These are phyloP conservation scores for Phylloscopus whistleri DNA, from an alignment of 2,113 vertebrate species.

Conservation along the genomic window DNA sequence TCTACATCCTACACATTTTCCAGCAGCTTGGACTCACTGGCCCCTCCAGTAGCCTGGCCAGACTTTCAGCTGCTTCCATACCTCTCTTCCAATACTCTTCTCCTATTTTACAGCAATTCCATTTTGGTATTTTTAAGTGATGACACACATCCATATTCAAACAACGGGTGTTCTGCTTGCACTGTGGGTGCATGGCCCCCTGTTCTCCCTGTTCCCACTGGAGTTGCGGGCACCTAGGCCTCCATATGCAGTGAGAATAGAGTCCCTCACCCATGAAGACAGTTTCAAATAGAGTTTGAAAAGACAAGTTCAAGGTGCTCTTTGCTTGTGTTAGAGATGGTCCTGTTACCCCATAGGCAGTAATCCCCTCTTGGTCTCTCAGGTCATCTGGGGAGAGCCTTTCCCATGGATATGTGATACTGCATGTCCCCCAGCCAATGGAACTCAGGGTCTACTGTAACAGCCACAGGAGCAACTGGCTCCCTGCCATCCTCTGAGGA, in stretches of 20 bases:
- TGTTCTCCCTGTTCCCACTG: neutral
- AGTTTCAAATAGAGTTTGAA: neutral
- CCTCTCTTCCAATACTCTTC: neutral
- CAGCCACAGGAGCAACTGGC: neutral
- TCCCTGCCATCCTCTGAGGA: neutral
- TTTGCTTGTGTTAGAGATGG: neutral
- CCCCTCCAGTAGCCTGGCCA: neutral
- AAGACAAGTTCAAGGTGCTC: neutral
- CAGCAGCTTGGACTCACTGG: neutral
- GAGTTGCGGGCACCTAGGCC: neutral
- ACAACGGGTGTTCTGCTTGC: neutral
- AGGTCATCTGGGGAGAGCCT: neutral
- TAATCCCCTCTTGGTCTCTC: neutral
- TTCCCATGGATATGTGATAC: neutral
- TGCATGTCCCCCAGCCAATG: neutral
- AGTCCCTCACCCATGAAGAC: neutral
- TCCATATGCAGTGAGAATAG: neutral
- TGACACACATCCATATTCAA: neutral
- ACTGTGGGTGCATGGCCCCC: rapidly evolving
- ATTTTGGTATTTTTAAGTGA: neutral
- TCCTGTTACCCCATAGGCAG: neutral
- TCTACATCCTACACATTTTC: neutral
- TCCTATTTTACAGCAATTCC: neutral
- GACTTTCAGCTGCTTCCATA: neutral
- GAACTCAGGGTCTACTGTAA: neutral